Base-by-base conservation (phyloP, 2,797 vertebrate species). In the Melanotaenia nigrans region DNA sequence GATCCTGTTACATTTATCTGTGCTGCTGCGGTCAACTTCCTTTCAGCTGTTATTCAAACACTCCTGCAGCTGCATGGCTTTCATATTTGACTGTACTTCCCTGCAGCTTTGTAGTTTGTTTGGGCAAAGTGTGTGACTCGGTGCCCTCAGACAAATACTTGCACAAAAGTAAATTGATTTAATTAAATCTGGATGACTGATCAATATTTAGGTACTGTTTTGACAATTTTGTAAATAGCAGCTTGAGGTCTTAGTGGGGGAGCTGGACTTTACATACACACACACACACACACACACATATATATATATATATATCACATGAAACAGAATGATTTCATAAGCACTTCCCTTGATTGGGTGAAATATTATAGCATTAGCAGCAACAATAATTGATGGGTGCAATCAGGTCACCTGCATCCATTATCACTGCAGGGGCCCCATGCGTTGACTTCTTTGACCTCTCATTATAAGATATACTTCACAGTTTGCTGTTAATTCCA, bases 401-500 rank as follows among this genome's bases (percentile, higher is more conserved):
- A 58, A 13, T 55, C 65, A 59, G 47, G 40, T 71, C 38, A 55
- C 59, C 66, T 49, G 14, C 66, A 73, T 75, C 25, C 57, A 70
- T 66, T 67, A 71, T 63, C 42, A 65, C 68, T 59, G 4, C 14
- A 51, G 55, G 28, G 38, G 33, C 30, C 13, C 2, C 5, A 18
- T 57, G 60, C 64, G 56, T 84, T 72, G 68, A 64, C 63, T 47
- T 61, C 33, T 65, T 55, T 73, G 61, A 55, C 45, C 68, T 55
- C 45, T 35, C 57, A 58, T 74, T 78, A 72, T 61, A 42, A 68
- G 53, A 68, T 61, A 38, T 55, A 65, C 58, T 10, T 33, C 30
- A 54, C n/a, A 18, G 42, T 65, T 71, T 71, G 47, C 65, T 63
- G 55, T 82, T 63, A 51, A 81, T 79, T 57, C 22, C 24, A 30